Conservation (phyloP, 2,797 vertebrate species). For the Xenops minutus region DNA sequence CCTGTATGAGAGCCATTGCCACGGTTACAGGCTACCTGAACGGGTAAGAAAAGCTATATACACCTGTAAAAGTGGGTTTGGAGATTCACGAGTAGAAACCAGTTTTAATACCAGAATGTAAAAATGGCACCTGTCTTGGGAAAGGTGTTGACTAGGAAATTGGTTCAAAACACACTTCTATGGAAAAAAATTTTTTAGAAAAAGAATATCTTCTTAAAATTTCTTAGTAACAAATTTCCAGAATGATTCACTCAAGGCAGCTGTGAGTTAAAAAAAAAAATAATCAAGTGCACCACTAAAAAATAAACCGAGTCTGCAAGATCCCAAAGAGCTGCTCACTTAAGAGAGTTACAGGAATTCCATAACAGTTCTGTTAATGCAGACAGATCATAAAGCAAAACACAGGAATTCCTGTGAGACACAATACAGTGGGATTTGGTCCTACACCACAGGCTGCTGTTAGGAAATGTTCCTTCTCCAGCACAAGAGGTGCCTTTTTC, state of each 20-base stretch:
- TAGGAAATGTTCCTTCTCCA: not conserved
- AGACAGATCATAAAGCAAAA: conserved; percentile 15
- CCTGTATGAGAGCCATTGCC: not conserved
- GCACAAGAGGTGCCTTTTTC: not conserved
- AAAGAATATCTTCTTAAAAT: conserved; percentile 14
- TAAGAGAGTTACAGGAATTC: conserved; percentile 12
- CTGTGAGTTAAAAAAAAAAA: conserved; percentile 25
- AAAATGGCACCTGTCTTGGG: conserved; percentile 17
- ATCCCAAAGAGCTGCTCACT: conserved; percentile 43
- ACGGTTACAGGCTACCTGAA: not conserved
- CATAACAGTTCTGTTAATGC: not conserved
- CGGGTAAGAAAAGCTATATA: conserved; percentile 26
- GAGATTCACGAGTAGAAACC: conserved; percentile 24
- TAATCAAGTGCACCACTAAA: not conserved
- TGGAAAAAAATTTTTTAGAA: not conserved
- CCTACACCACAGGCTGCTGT: conserved; percentile 24
- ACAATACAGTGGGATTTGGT: conserved; percentile 22
- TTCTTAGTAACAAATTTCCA: conserved; percentile 35
- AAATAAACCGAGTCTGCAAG: conserved; percentile 5
- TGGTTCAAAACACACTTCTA: conserved; percentile 13
- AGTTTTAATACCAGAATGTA: conserved; percentile 23
- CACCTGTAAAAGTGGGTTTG: conserved; percentile 16
- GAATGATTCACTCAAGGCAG: conserved; percentile 44
- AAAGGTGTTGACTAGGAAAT: conserved; percentile 27
- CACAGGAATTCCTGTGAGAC: not conserved